Evolutionary conservation across 2,888 invertebrate genomes (phyloP), one percentile per base, ranked within the genome.

Genomic region (Barypeithes pellucidus): DNA sequence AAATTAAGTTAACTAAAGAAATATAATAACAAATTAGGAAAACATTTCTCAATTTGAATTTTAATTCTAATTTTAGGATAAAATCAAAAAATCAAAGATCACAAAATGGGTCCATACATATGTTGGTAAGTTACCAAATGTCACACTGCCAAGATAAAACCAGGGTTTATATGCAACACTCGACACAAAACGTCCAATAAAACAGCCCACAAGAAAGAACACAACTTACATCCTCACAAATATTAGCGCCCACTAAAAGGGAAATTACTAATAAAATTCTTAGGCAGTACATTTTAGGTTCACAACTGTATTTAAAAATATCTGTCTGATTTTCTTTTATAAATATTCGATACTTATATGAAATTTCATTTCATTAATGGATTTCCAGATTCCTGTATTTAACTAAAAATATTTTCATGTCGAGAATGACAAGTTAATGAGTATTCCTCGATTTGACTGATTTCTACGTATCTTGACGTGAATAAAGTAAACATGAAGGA

Each of bases 361-460:
- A n/a, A 60, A 12, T 11, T 7, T 41, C n/a, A 18, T 29, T 57
- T 36, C 8, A 7, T n/a, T 47, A 50, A 50, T 50, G 24, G 12
- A n/a, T 24, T 9, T 1, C 11, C 24, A 50, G 24, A 50, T 22
- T 22, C 1, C 12, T 50, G 11, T 39, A 16, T 50, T 50, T 24
- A 50, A 39, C 11, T 18, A 20, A 39, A 39, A n/a, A 11, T 3
- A 60, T 36, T 39, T 60, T 60, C 8, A 12, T 41, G 18, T 60
- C 60, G 20, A 39, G 41, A 41, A 59, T 4, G 59, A 59, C 36
- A 39, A 22, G 41, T 12, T 60, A 60, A 60, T 60, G 12, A 12
- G 11, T 47, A 29, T 29, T 5, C 29, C 29, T 29, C 9, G 29
- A 29, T 29, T 29, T 29, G 7, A 24, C 2, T 5, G n/a, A n/a